A percentile compares a stretch with the other conserved stretches of the same genome.
Conservation (phyloP, 2,797 vertebrate genomes). For the Enteromius radiatus region DNA sequence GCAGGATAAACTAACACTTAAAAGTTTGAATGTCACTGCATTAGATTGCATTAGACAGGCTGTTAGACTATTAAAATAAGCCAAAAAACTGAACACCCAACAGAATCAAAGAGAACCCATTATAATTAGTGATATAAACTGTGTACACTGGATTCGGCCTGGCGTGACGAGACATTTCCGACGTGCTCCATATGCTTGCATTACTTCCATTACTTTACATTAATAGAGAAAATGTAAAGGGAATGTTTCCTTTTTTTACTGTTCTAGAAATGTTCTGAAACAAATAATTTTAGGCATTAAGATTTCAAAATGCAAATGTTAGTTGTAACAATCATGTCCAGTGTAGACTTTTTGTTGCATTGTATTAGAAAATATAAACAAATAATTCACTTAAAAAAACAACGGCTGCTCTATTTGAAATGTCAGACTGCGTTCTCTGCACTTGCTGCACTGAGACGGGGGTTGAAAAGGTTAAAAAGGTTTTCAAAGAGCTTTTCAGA, state of each 20-base stretch:
- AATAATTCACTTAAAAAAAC: not conserved
- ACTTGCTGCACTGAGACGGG: not conserved
- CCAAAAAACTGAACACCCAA: not conserved
- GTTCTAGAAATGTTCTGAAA: not conserved
- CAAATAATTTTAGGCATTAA: not conserved
- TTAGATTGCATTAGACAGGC: not conserved
- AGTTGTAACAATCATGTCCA: not conserved
- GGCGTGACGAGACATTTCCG: not conserved
- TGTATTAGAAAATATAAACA: not conserved
- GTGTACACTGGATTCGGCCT: not conserved
- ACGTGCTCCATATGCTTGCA: not conserved
- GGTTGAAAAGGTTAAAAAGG: not conserved
- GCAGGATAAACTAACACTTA: too few species aligned
- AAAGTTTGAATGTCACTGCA: not conserved
- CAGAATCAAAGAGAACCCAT: not conserved
- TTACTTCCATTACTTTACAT: not conserved
- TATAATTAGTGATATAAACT: constrained; percentile 1
- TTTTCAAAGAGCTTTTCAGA: not conserved
- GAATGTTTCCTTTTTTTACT: not conserved
- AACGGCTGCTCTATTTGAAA: not conserved
- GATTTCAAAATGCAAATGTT: not conserved
- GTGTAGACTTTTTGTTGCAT: not conserved
- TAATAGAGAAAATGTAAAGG: not conserved
- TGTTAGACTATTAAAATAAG: too few species aligned
- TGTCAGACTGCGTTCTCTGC: not conserved